Conservation (phyloP, 2,113 vertebrate genomes). For the Meles meles region DNA sequence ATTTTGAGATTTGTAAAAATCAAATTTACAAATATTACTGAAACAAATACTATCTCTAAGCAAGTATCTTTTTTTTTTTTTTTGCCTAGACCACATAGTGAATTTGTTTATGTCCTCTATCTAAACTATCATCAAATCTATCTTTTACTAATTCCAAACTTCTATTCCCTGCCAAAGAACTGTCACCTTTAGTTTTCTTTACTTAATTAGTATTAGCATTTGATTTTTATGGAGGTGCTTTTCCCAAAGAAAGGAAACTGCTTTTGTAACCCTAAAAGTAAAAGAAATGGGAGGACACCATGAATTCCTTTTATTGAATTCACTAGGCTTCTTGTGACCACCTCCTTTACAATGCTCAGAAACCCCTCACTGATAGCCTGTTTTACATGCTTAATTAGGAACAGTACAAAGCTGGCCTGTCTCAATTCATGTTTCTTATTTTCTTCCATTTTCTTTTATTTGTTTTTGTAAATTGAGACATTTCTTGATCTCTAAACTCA, state of each 20-base stretch:
- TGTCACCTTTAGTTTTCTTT: neutral
- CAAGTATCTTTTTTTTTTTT: neutral
- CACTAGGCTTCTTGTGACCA: neutral
- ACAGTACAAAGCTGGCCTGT: neutral
- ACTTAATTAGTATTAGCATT: neutral
- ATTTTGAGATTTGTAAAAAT: neutral
- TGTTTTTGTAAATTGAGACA: neutral
- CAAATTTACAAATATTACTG: neutral
- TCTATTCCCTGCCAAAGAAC: neutral
- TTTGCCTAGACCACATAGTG: neutral
- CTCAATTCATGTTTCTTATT: neutral
- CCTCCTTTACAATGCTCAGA: neutral
- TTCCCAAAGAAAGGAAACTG: neutral
- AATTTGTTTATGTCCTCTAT: neutral
- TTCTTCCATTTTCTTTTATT: neutral
- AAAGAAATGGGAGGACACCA: neutral
- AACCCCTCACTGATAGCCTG: no score
- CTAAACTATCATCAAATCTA: neutral
- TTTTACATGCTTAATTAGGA: neutral
- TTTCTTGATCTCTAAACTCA: constrained; percentile 69
- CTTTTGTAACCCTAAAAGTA: neutral
- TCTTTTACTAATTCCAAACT: neutral
- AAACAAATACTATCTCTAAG: neutral
- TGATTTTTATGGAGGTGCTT: neutral
- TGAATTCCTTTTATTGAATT: neutral